phyloP scores from a whole-genome alignment of 2,888 invertebrate species.

The Girardia tigrina region DNA sequence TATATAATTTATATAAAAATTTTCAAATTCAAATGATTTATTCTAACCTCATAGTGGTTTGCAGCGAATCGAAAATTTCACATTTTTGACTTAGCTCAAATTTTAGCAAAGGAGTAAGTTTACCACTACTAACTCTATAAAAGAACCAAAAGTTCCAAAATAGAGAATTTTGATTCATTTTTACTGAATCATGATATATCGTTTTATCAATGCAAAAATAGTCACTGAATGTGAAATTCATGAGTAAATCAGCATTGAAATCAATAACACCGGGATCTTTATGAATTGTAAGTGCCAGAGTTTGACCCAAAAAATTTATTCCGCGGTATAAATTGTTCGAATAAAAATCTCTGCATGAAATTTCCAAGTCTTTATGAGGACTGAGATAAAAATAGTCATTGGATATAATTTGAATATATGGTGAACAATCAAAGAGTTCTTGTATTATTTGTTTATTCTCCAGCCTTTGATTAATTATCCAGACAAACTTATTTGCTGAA shows the following conservation, averaged over 20 bases:
- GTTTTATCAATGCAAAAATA: background rate
- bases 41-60: too few species aligned
- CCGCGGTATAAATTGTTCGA: background rate
- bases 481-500: constrained; percentile 60
- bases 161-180: background rate
- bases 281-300: background rate
- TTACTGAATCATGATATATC: background rate
- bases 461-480: constrained; percentile 68
- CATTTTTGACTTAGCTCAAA: background rate
- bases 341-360: background rate
- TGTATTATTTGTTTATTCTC: background rate
- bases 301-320: background rate
- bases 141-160: background rate
- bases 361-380: background rate
- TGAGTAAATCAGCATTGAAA: background rate
- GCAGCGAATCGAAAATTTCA: background rate
- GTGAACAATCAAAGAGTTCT: background rate
- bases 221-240: background rate
- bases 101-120: background rate
- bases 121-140: background rate
- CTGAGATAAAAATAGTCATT: background rate
- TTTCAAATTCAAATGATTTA: too few species aligned
- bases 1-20: too few species aligned
- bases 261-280: background rate
- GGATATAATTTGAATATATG: background rate